phyloP scores from a whole-genome alignment of 2,797 vertebrate species.

The Typhlichthys eigenmanni region DNA sequence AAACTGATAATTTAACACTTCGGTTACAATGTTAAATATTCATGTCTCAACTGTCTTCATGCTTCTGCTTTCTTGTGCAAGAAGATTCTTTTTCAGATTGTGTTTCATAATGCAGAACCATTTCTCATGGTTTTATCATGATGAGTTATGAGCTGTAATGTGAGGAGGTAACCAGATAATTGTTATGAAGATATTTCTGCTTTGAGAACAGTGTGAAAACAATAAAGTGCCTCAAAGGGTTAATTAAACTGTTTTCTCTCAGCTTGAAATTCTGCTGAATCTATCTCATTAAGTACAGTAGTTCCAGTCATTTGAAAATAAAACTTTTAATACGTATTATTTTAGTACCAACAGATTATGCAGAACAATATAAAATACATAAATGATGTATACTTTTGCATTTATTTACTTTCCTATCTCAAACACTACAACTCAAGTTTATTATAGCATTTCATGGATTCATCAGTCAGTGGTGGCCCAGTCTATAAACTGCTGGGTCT shows the following conservation, averaged over 20 bases:
- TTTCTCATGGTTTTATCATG: slow-evolving; percentile 21
- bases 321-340: too few relatives aligned
- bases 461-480: slow-evolving; percentile 14
- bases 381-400: too few relatives aligned
- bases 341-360: too few relatives aligned
- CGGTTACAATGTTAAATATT: slow-evolving; percentile 30
- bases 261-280: too few relatives aligned
- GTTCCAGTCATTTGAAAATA: not conserved
- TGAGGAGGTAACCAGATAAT: slow-evolving; percentile 33
- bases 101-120: slow-evolving; percentile 52
- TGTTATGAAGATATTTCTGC: slow-evolving; percentile 34
- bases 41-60: slow-evolving; percentile 31
- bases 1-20: not conserved
- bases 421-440: not conserved
- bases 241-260: not conserved
- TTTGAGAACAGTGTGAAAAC: slow-evolving; percentile 13
- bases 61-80: slow-evolving; percentile 37
- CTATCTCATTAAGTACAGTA: too few relatives aligned
- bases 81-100: slow-evolving; percentile 16
- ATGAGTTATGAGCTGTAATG: slow-evolving; percentile 32
- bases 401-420: too few relatives aligned
- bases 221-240: slow-evolving; percentile 15
- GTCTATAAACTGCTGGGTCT: too few relatives aligned
- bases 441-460: slow-evolving; percentile 22
- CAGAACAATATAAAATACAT: too few relatives aligned